Evolutionary conservation across 2,888 invertebrate species (phyloP), one percentile per base, ranked within the genome.

Genomic region (Megamerina dolium): DNA sequence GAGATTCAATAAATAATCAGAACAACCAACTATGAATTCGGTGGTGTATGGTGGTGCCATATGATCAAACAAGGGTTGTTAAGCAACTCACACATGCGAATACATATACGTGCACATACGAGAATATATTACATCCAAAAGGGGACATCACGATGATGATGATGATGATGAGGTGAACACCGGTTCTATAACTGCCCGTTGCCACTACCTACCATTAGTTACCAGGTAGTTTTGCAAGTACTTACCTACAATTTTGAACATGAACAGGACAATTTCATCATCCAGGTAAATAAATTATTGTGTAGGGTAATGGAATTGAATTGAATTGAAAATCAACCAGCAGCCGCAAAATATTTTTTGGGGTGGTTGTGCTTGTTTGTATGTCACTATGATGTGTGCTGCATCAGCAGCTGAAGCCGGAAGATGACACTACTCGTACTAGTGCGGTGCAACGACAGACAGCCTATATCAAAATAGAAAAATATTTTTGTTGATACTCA

Each of bases 141-240:
- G 48, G 46, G 45, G 40, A 39, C 40, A 40, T 4, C 31, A n/a
- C 14, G 19, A 37, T 43, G 38, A n/a, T 27, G 29, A 33, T 43
- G 32, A 5, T 20, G 20, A 21, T 30, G 41, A 23, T 32, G 33
- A 30, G 41, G 19, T 16, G 37, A 16, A 38, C 26, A 41, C 34
- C 13, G 13, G 13, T 29, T 21, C 29, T 10, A n/a, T 17, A 26
- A 26, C 37, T 4, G 27, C 29, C n/a, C 31, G 14, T 37, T 34
- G n/a, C 18, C 14, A 32, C 32, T 33, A 31, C 31, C 17, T 23
- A 23, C 10, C 6, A 8, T 6, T 27, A n/a, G 14, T 32, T 38
- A 38, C 64, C 62, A 63, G 62, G 62, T 63, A 63, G 63, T 49
- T 63, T 61, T 55, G 63, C 62, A 57, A 57, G 49, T 53, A 61